Base-by-base conservation (phyloP, 2,113 vertebrate genomes). In the Cnemophilus loriae region DNA sequence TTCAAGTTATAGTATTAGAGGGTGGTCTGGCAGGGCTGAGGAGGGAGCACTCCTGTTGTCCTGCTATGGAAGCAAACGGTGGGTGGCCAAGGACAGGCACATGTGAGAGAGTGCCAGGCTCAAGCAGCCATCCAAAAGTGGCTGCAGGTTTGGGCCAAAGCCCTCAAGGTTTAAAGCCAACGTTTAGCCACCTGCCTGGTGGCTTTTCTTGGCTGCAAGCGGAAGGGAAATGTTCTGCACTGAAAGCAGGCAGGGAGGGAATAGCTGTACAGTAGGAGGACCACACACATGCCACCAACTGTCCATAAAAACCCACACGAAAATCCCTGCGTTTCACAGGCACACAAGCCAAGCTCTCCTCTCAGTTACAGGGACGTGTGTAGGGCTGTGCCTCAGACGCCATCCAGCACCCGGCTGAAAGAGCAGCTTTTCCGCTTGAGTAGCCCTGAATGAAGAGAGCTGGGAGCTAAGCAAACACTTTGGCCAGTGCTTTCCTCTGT, bases 401-500 rank as follows among this genome's bases (percentile, higher is more conserved):
- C 83, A 60, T 83, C 78, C 87, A 86, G 85, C 70, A 37, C 78
- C 88, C 35, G 1, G 67, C 92, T 95, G 86, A 96, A 97, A 94
- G 81, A 91, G 90, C 84, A 63, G 81, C 53, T 95, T 97, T 95
- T 97, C 91, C 0, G 1, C 96, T 82, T 95, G 94, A 97, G 92
- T 94, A 97, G 69, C 57, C 69, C 73, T 90, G 90, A 96, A 96
- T 84, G 94, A 93, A 69, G 95, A 82, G 73, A 89, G 69, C 73
- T 75, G 71, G 86, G 80, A 96, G 93, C 83, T 95, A 92, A 95
- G 83, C 92, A 96, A 96, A 97, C 88, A 95, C 90, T 95, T 73
- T 3, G 83, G 86, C 73, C 89, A 87, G 86, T 64, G 13, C 93
- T 95, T 94, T 71, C 74, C 80, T 86, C 92, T 41, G 1, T 90